Conservation (phyloP, 2,113 vertebrate species). For the Dasyprocta punctata region DNA sequence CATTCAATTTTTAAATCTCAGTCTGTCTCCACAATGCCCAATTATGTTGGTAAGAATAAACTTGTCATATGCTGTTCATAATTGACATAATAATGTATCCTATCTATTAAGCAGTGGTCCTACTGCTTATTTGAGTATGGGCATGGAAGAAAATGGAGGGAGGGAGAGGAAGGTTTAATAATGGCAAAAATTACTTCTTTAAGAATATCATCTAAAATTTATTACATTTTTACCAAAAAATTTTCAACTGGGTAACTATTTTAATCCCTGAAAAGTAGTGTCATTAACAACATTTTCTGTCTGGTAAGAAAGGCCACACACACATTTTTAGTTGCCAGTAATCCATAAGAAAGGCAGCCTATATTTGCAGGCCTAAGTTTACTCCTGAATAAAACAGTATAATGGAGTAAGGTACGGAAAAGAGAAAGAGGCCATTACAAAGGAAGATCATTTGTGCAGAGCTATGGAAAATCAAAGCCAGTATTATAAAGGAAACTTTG, state of each 20-base stretch:
- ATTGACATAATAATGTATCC: background rate
- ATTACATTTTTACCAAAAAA: conserved; percentile 55
- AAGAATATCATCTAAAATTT: conserved; percentile 45
- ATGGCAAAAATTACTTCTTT: conserved; percentile 48
- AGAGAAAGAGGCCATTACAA: conserved; percentile 36
- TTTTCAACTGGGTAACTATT: conserved; percentile 59
- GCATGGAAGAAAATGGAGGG: background rate
- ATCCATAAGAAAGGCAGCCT: conserved; percentile 49
- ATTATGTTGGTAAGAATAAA: conserved; percentile 53
- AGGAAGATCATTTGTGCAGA: conserved; percentile 34
- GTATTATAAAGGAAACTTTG: conserved; percentile 49
- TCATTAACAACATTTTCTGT: conserved; percentile 34
- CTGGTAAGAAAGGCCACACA: conserved; percentile 21
- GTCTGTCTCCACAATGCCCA: background rate
- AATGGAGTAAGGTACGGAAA: background rate
- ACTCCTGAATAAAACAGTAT: conserved; percentile 24
- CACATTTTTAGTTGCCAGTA: conserved; percentile 54
- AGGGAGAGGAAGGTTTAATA: background rate
- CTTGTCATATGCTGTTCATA: conserved; percentile 29
- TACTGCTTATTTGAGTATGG: background rate
- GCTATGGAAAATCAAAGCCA: conserved; percentile 46
- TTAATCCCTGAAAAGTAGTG: conserved; percentile 36
- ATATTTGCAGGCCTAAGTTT: conserved; percentile 40
- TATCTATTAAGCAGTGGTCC: conserved; percentile 34
- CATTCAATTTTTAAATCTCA: conserved; percentile 55